Evolutionary conservation across 2,888 invertebrate genomes (phyloP), one percentile per base, ranked within the genome.

Genomic region (Drosophila neoperkinsi): DNA sequence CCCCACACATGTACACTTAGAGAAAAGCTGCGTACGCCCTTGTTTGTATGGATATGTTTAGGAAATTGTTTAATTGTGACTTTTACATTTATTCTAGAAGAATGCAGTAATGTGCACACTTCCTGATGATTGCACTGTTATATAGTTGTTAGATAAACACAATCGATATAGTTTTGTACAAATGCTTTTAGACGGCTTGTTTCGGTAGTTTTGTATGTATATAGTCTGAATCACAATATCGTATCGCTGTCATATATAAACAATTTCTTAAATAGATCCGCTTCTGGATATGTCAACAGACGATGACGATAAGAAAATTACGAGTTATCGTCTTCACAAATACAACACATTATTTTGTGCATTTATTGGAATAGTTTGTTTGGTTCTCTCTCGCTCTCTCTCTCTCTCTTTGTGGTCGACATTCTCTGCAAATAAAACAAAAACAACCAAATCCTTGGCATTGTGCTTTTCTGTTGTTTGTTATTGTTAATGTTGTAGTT

Each of bases 341-440:
- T 90, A 88, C 88, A 90, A 90, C 91, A 90, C 91, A 85, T 81
- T 78, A 75, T 58, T 84, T 88, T 88, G 88, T 88, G 88, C 88
- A 88, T 90, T 88, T 88, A 88, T 90, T 88, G 88, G 91, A 88
- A 88, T 88, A 78, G 78, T 86, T 83, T 77, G 82, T 71, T 77
- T 85, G 88, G 69, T 71, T 72, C 67, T 66, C 65, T 25, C 33
- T 21, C 53, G 4, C 55, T 34, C 53, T n/a, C 53, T n/a, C 21
- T n/a, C 21, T 21, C 25, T 25, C 16, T 28, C 56, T n/a, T 69
- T 30, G 43, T 66, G 72, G 52, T 33, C 41, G 34, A 38, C 67
- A 52, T 28, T 66, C 64, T 63, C 64, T 16, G 53, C 21, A 68
- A 25, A 46, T 25, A 46, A 56, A 56, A 30, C 41, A 30, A 56